Percentiles rank a stretch among this genome's conserved stretches.
Evolutionary conservation across 2,797 vertebrate species (phyloP).

Genomic region (Peromyscus eremicus): DNA sequence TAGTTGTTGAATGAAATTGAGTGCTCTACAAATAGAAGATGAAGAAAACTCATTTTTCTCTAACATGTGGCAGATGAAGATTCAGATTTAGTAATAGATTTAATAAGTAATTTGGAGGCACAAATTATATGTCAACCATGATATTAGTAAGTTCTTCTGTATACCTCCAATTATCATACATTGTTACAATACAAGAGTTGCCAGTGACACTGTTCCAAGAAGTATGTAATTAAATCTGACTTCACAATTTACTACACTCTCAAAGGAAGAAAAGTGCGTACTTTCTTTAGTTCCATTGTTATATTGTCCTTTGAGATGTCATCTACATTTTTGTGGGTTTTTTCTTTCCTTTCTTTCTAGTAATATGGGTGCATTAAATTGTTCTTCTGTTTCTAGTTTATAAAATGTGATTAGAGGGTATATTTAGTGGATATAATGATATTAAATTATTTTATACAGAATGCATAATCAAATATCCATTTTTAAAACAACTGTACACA

Average conservation of each 20-base stretch:
- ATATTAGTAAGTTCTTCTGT: slow-evolving; percentile 22
- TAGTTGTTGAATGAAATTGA: slow-evolving; percentile 52
- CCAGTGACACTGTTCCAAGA: background rate
- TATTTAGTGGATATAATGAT: background rate
- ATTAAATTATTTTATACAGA: background rate
- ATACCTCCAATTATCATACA: slow-evolving; percentile 34
- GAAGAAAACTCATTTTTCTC: background rate
- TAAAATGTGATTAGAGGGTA: background rate
- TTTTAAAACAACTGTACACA: background rate
- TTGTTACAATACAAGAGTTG: background rate
- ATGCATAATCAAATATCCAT: background rate
- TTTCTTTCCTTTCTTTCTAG: background rate
- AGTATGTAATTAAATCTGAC: slow-evolving; percentile 26
- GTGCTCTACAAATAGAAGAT: slow-evolving; percentile 34
- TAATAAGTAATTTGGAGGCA: slow-evolving; percentile 28
- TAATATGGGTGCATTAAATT: background rate
- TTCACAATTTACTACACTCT: background rate
- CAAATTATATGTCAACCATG: background rate
- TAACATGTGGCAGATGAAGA: background rate
- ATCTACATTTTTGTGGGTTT: background rate
- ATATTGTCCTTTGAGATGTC: background rate
- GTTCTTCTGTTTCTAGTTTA: background rate
- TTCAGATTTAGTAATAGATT: slow-evolving; percentile 12
- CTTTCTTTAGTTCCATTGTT: background rate
- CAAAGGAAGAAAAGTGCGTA: background rate